phyloP scores from a whole-genome alignment of 2,888 invertebrate species.

The Sarcophaga subvicina region DNA sequence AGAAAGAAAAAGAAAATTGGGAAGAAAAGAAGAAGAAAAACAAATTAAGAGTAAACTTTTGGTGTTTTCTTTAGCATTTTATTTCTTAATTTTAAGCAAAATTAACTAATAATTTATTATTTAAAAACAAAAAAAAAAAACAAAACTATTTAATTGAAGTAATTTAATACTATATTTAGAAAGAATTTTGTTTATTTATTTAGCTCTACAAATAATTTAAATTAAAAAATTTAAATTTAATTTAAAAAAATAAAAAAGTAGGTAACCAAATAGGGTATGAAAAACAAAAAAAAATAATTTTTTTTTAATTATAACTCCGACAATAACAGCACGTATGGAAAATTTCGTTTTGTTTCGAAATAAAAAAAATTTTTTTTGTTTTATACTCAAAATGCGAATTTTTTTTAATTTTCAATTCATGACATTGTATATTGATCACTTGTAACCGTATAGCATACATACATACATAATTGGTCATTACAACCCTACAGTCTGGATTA shows the following conservation, averaged over 20 bases:
- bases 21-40: constrained; percentile 63
- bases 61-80: constrained; percentile 23
- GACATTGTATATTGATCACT: too few species aligned
- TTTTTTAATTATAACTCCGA: not conserved
- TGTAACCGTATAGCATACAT: too few species aligned
- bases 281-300: not conserved
- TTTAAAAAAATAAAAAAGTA: not conserved
- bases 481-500: too few species aligned
- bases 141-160: not conserved
- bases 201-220: not conserved
- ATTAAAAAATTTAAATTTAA: not conserved
- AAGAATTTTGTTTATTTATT: not conserved
- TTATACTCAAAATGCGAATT: too few species aligned
- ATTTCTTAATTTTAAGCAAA: constrained; percentile 14
- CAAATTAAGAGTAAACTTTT: constrained; percentile 51
- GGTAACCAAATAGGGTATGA: not conserved
- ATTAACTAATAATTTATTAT: not conserved
- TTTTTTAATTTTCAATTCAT: too few species aligned
- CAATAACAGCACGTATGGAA: not conserved
- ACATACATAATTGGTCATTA: too few species aligned
- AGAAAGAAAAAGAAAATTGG: constrained; percentile 69
- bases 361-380: too few species aligned
- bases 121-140: too few species aligned
- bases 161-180: not conserved
- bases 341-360: too few species aligned